Conservation (phyloP, 2,888 invertebrate species). For the Sphinx pinastri region DNA sequence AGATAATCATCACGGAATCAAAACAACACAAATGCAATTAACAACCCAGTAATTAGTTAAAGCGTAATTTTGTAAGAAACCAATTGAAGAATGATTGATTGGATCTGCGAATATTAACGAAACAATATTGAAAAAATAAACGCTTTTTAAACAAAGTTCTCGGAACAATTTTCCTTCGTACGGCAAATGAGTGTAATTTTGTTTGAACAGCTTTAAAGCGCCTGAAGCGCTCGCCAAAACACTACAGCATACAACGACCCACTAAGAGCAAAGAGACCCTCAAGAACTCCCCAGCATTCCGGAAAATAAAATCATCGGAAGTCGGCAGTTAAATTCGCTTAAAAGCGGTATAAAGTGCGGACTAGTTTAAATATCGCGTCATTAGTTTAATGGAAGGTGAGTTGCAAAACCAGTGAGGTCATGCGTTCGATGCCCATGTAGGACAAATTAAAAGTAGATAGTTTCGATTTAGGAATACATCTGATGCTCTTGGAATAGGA, state of each 20-base stretch:
- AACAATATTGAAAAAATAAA: neutral
- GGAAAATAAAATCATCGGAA: conserved; percentile 5
- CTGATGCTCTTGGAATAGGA: too few species aligned
- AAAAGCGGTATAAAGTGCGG: neutral
- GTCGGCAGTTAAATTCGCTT: neutral
- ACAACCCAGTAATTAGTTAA: neutral
- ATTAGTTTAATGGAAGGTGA: too few species aligned
- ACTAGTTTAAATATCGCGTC: neutral
- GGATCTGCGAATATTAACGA: neutral
- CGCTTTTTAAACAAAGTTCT: neutral
- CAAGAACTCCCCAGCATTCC: neutral
- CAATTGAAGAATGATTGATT: neutral
- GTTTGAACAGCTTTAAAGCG: neutral
- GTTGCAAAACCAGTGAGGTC: too few species aligned
- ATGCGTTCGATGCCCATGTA: too few species aligned
- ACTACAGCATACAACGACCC: neutral
- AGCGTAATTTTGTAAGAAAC: neutral
- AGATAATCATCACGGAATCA: neutral
- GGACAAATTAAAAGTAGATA: too few species aligned
- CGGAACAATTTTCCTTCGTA: neutral
- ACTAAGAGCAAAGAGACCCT: neutral
- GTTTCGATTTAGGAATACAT: too few species aligned
- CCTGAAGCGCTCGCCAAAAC: neutral
- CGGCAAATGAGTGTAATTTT: neutral
- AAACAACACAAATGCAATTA: neutral